Evolutionary conservation across 2,797 vertebrate species (phyloP).

Genomic region (Melanotaenia parkinsoni): DNA sequence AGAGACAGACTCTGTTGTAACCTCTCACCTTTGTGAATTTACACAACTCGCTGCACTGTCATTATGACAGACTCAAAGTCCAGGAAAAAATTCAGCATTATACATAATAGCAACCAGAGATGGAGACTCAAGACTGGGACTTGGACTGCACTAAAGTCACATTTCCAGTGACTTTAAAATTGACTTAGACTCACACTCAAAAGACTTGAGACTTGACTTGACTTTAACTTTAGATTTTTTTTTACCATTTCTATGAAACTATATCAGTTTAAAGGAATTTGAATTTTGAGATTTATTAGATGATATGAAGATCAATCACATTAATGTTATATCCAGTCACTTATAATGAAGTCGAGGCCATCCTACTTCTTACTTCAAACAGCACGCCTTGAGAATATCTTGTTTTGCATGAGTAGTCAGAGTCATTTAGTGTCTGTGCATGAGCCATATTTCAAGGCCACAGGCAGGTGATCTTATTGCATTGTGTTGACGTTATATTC

Average conservation of each 20-base stretch:
- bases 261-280: slow-evolving; percentile 15
- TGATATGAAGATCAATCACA: slow-evolving; percentile 56
- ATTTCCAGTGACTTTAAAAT: too few species aligned
- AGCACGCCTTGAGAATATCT: slow-evolving; percentile 57
- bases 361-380: slow-evolving; percentile 53
- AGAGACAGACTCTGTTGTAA: slow-evolving; percentile 47
- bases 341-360: slow-evolving; percentile 31
- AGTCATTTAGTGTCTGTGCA: slow-evolving; percentile 65
- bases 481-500: slow-evolving; percentile 46
- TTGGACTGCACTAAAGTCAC: too few species aligned
- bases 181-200: too few species aligned
- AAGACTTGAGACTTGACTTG: too few species aligned
- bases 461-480: slow-evolving; percentile 49
- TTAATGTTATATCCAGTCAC: slow-evolving; percentile 35
- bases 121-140: too few species aligned
- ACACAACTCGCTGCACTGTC: slow-evolving; percentile 43
- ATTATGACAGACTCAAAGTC: slow-evolving; percentile 54
- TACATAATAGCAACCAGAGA: neutral
- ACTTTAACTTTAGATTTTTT: neutral
- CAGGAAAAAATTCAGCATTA: slow-evolving; percentile 19
- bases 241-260: slow-evolving; percentile 4
- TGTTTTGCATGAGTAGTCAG: slow-evolving; percentile 61
- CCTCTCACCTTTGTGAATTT: slow-evolving; percentile 47
- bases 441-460: slow-evolving; percentile 57
- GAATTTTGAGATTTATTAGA: slow-evolving; percentile 30